Percentiles rank a stretch among this genome's conserved stretches.
These are phyloP conservation scores for Leptogaster cylindrica DNA, from an alignment of 2,888 invertebrate genomes.

Conservation along the genomic window DNA sequence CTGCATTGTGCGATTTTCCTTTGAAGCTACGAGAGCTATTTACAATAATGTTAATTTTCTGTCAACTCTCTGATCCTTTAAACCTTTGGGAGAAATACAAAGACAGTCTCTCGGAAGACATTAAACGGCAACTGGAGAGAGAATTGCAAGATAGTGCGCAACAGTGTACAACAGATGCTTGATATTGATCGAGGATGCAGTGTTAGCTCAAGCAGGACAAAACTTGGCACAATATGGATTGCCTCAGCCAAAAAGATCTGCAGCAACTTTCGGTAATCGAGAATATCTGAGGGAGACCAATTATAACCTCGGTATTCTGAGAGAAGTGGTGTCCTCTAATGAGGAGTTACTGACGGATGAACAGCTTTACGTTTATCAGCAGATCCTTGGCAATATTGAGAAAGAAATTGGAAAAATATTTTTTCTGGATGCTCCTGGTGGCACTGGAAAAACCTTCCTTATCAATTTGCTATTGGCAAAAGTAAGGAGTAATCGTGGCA, in stretches of 20 bases:
- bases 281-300: too few relatives aligned
- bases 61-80: slow-evolving; percentile 40
- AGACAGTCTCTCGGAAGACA: slow-evolving; percentile 37
- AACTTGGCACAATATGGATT: too few relatives aligned
- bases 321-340: too few relatives aligned
- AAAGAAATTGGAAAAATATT: neutral
- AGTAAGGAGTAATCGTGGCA: neutral
- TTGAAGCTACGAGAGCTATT: slow-evolving; percentile 40
- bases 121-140: neutral
- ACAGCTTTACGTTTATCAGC: too few relatives aligned
- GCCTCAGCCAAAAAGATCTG: too few relatives aligned
- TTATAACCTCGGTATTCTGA: too few relatives aligned
- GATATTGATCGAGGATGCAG: neutral
- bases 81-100: slow-evolving; percentile 22
- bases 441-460: neutral
- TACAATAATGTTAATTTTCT: slow-evolving; percentile 35
- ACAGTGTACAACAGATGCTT: neutral
- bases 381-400: too few relatives aligned
- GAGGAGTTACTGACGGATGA: too few relatives aligned
- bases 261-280: too few relatives aligned
- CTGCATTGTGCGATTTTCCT: slow-evolving; percentile 31
- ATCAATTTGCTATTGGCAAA: neutral
- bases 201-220: neutral
- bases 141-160: neutral
- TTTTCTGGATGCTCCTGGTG: neutral